Evolutionary conservation across 2,113 vertebrate species (phyloP).

Genomic region (Rhea americana): DNA sequence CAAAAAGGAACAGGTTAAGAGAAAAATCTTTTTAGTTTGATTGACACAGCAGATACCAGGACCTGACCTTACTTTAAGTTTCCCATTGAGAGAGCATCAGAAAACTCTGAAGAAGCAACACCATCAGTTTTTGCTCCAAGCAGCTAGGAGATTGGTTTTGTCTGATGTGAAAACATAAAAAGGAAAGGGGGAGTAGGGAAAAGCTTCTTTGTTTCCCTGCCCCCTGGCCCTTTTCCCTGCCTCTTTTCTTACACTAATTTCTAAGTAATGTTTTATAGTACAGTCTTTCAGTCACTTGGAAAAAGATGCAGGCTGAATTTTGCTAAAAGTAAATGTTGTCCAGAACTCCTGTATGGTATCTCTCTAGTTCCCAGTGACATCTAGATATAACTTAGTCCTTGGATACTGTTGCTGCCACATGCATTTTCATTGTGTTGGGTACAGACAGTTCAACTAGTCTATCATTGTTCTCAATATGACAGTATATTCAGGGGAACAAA

Average conservation of each 20-base stretch:
- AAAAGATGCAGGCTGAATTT: not conserved
- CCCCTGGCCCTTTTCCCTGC: not conserved
- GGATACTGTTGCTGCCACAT: not conserved
- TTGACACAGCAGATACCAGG: not conserved
- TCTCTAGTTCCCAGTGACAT: not conserved
- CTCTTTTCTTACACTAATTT: not conserved
- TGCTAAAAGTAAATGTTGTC: not conserved
- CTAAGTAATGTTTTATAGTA: not conserved
- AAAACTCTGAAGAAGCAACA: not conserved
- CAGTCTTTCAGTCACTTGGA: not conserved
- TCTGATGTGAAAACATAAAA: not conserved
- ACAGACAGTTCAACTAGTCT: not conserved
- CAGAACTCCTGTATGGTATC: not conserved
- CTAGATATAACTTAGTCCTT: not conserved
- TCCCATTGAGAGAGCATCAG: not conserved
- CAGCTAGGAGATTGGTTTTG: not conserved
- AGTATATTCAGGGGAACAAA: not conserved
- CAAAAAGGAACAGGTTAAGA: not conserved
- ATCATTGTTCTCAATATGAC: not conserved
- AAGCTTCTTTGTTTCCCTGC: not conserved
- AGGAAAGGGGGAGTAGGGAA: not conserved
- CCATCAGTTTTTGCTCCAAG: not conserved
- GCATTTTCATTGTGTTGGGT: not conserved
- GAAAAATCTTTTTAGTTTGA: not conserved
- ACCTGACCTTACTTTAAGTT: not conserved